Percentiles rank a stretch among this genome's conserved stretches.
Conservation (phyloP, 2,797 vertebrate genomes). For the Sarcoramphus papa region DNA sequence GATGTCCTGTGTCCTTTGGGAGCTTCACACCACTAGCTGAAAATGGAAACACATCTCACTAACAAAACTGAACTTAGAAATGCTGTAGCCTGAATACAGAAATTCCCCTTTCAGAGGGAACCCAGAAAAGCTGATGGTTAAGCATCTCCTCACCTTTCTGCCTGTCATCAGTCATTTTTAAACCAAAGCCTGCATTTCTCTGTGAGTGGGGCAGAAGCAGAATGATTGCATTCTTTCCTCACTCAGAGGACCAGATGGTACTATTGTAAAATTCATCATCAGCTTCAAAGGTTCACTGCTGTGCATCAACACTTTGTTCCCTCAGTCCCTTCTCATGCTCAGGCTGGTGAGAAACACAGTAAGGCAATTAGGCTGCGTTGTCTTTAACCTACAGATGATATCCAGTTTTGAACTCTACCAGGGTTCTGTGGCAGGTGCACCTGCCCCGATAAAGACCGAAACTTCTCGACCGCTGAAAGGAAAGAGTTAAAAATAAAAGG, state of each 20-base stretch:
- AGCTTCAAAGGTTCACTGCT: background rate
- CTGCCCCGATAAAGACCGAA: no score
- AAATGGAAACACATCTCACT: background rate
- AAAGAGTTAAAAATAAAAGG: no score
- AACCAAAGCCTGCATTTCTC: background rate
- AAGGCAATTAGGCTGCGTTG: background rate
- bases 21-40: background rate
- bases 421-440: no score
- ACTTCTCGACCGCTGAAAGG: no score
- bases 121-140: background rate
- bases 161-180: background rate
- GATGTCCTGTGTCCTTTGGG: background rate
- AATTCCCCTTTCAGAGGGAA: background rate
- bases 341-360: background rate
- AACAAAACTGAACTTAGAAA: background rate
- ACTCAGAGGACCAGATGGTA: background rate
- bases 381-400: background rate
- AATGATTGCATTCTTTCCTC: background rate
- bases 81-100: background rate
- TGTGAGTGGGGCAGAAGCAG: background rate
- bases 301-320: background rate
- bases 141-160: background rate
- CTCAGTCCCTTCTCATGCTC: background rate
- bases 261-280: background rate
- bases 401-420: background rate